Percentiles rank a stretch among this genome's conserved stretches.
Conservation (phyloP, 2,888 invertebrate species). For the Oscheius myriophilus region DNA sequence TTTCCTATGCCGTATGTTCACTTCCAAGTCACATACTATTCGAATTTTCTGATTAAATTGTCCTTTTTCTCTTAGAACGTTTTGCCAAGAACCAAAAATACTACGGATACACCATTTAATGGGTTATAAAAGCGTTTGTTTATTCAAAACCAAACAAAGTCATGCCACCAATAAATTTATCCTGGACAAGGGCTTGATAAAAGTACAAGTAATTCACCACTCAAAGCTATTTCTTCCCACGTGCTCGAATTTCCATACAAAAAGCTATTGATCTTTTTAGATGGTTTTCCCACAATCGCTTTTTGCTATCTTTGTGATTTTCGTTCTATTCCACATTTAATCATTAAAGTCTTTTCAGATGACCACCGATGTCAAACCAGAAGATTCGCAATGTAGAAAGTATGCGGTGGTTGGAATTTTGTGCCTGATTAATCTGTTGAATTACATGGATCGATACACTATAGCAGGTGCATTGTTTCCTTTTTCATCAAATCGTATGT, state of each 20-base stretch:
- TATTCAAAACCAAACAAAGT: too few relatives aligned
- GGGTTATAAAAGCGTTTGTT: too few relatives aligned
- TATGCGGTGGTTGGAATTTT: conserved; percentile 27
- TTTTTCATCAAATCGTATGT: not conserved
- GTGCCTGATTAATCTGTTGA: conserved; percentile 93
- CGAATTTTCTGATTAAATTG: not conserved
- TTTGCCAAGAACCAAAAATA: too few relatives aligned
- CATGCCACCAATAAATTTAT: too few relatives aligned
- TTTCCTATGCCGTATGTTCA: too few relatives aligned
- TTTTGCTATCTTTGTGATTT: not conserved
- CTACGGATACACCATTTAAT: too few relatives aligned
- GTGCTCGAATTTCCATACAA: too few relatives aligned
- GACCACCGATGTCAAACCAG: not conserved
- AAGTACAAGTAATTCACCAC: too few relatives aligned
- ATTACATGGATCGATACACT: conserved; percentile 98
- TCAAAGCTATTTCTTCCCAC: too few relatives aligned
- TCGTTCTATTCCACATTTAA: not conserved
- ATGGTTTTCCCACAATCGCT: not conserved
- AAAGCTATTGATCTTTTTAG: not conserved
- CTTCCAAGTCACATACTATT: too few relatives aligned
- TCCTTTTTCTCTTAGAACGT: too few relatives aligned
- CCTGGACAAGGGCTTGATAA: too few relatives aligned
- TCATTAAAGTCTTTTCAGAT: conserved; percentile 7
- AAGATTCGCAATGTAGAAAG: conserved; percentile 4
- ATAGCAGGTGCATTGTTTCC: conserved; percentile 91